Base-by-base conservation (phyloP, 2,797 vertebrate species). In the Hybognathus amarus region DNA sequence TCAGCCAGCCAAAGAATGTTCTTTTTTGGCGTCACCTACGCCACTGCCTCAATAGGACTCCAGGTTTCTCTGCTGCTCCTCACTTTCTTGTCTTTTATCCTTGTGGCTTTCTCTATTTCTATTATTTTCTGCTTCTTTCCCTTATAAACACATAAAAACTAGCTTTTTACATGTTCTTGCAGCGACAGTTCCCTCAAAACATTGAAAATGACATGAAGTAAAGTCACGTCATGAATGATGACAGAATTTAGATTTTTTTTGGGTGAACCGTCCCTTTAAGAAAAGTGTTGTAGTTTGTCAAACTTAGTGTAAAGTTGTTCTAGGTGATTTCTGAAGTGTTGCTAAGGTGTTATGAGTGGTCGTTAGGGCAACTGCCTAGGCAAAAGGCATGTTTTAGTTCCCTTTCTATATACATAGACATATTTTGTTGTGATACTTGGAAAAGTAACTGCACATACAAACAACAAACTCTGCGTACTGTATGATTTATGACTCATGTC, bases 1-100 rank as follows among this genome's bases (percentile, higher is more conserved):
- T 64, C 78, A 47, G 63, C 56, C 87, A 88, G 92, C 92, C 91
- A 93, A 91, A 90, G 88, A 93, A 93, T 93, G 90, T 90, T 79
- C 64, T 87, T 88, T 82, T 84, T 84, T 91, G 91, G 90, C 89
- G 82, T 61, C 52, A 20, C 69, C 82, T 13, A 42, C 79, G 69
- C 71, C 77, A 56, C 77, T 42, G 79, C 79, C 83, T 77, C 77
- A 30, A 67, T 70, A 71, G 63, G 84, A 77, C 81, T 85, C 70
- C 61, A 74, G 47, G 77, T 83, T 82, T 59, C 77, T 81, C 24
- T 67, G 79, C 40, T 52, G 33, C n/a, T 13, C 13, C 54, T 82
- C 47, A 79, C 38, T 79, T 73, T 78, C 2, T 66, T 4, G 2
- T 50, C 38, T 27, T 40, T 42, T 76, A 66, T 68, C 9, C 54